A percentile compares a stretch with the other conserved stretches of the same genome.
phyloP scores from a whole-genome alignment of 1,140 invertebrate species.

The Atta texana region DNA sequence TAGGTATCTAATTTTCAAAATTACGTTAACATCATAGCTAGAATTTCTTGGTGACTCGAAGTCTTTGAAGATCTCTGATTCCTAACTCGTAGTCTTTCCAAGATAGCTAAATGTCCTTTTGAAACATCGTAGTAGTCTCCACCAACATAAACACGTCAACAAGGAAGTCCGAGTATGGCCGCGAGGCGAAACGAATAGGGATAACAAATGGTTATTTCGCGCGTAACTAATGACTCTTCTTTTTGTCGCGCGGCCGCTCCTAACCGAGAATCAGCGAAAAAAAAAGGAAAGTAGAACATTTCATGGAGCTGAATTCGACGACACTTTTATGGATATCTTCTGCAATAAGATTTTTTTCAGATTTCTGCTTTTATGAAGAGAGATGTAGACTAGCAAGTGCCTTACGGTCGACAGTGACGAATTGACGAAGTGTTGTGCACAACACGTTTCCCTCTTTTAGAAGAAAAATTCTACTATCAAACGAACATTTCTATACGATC shows the following conservation, averaged over 20 bases:
- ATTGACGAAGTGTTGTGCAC: constrained; percentile 34
- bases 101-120: neutral
- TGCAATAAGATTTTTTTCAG: constrained; percentile 52
- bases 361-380: constrained; percentile 55
- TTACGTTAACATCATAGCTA: neutral
- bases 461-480: constrained; percentile 27
- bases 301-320: constrained; percentile 30
- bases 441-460: constrained; percentile 14
- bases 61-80: neutral
- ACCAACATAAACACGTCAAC: constrained; percentile 57
- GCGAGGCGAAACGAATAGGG: constrained; percentile 37
- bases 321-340: constrained; percentile 60
- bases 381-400: constrained; percentile 45
- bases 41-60: neutral
- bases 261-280: constrained; percentile 24
- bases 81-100: neutral
- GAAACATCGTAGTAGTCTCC: constrained; percentile 23
- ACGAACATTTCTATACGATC: constrained; percentile 21
- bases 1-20: constrained; percentile 3
- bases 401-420: constrained; percentile 53
- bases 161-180: constrained; percentile 50
- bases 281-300: constrained; percentile 2
- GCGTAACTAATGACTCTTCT: constrained; percentile 59
- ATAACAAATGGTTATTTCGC: constrained; percentile 64
- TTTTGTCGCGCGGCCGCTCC: constrained; percentile 31